Evolutionary conservation across 1,140 invertebrate genomes (phyloP), one percentile per base, ranked within the genome.

Genomic region (Gryon sp.): DNA sequence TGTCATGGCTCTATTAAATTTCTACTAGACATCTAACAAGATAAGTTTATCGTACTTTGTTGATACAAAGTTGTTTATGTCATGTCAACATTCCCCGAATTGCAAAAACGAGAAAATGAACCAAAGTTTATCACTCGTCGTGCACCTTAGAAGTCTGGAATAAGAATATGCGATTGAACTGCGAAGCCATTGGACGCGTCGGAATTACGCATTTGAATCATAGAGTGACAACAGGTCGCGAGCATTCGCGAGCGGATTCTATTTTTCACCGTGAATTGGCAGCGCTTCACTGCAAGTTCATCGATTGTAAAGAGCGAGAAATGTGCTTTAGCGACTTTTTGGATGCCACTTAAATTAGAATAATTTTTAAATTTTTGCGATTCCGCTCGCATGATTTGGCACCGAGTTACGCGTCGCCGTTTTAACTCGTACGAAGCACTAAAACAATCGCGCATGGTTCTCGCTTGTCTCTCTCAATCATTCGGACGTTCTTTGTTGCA

Each of bases 351-450:
- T 87, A 88, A 88, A 88, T 89, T 89, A 89, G 87, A 89, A 89
- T 89, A 88, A 84, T 89, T 89, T 89, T 89, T 87, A 87, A 88
- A 88, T 88, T 89, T 88, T 81, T 88, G 80, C 82, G 76, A 89
- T 89, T 88, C 87, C 86, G 81, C 79, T 83, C 78, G 86, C 66
- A 84, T 87, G 83, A 87, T 89, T 89, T 89, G 87, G 87, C 87
- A 87, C 83, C 72, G 11, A 63, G 38, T 48, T 24, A 22, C 14
- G 73, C 14, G 18, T 55, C 66, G 53, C 70, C 80, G 76, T 82
- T 85, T 84, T 85, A 81, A 79, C 82, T 80, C 78, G 69, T 12
- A 76, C 77, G 48, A 60, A 81, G 78, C 78, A 76, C 79, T 83
- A 86, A 85, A 86, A 85, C 83, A 83, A 86, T 85, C 82, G 83